Evolutionary conservation across 2,797 vertebrate species (phyloP), one percentile per base, ranked within the genome.

Genomic region (Crocodylus rhombifer): DNA sequence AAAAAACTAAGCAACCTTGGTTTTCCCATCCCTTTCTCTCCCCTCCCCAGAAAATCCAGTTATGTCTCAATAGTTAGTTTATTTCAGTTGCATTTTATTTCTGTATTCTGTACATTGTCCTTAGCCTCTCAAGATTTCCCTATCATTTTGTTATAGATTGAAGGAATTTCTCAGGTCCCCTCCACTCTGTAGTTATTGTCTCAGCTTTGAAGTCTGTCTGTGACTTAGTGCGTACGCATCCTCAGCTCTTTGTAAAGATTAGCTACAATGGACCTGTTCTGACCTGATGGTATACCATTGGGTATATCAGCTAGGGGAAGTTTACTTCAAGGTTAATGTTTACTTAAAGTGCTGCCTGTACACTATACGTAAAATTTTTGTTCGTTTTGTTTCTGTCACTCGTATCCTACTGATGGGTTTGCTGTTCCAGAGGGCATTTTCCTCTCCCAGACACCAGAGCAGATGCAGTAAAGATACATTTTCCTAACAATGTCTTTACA

Each of bases 371-470:
- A 10, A 10, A 51, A 51, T 51, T 51, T 51, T 51, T 51, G 42
- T 51, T 51, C 10, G 25, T 21, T 71, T 25, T 36, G 23, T 42
- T 42, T 12, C 33, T 14, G 36, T 21, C 67, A 42, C 42, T 20
- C 67, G 23, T 21, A 42, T 20, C 11, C 12, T 42, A 30, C 33
- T 21, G 36, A 36, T 71, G 33, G 67, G 14, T 7, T 71, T 71
- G 67, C 25, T 71, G 33, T 71, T 36, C 33, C 14, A 71, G 33
- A 42, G 13, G 36, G 21, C 20, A 42, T 71, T 71, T 18, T 71
- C 67, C 67, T 36, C 67, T 71, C 42, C 67, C 42, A 14, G 67
- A 84, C 91, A 96, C 97, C 96, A 95, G 84, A 71, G 33, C 67
- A 36, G 33, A 71, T 14, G 33, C 67, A 71, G 33, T 21, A 71